Percentiles rank a stretch among this genome's conserved stretches.
These are phyloP conservation scores for Microctenopoma stevenorrisi DNA, from an alignment of 2,797 vertebrate species.

Conservation along the genomic window DNA sequence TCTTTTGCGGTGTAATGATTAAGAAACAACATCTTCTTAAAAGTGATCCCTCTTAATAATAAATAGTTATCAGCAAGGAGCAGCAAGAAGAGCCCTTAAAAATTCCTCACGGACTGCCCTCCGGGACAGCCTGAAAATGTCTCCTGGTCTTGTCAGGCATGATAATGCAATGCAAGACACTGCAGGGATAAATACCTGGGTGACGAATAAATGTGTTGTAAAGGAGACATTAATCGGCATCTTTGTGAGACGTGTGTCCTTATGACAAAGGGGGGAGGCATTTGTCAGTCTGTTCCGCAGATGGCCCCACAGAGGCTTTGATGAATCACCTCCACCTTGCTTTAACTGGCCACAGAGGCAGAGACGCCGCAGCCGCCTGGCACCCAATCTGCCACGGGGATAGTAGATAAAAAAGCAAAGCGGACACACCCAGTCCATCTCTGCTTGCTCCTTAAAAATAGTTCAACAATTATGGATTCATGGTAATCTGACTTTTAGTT, in stretches of 20 bases:
- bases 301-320: conserved; percentile 82
- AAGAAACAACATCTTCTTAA: conserved; percentile 48
- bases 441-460: conserved; percentile 5
- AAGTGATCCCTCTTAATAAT: conserved; percentile 58
- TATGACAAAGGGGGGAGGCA: conserved; percentile 87
- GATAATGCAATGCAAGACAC: conserved; percentile 74
- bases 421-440: conserved; percentile 7
- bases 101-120: conserved; percentile 59
- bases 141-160: conserved; percentile 69
- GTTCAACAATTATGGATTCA: background rate
- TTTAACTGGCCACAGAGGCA: conserved; percentile 74
- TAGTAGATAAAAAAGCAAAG: conserved; percentile 18
- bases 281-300: conserved; percentile 87
- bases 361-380: conserved; percentile 49
- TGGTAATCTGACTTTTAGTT: background rate
- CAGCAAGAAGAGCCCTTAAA: conserved; percentile 49
- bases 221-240: conserved; percentile 82
- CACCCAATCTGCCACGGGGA: conserved; percentile 43
- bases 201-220: conserved; percentile 86
- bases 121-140: conserved; percentile 64
- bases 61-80: conserved; percentile 52
- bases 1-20: conserved; percentile 41
- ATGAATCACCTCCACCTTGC: conserved; percentile 82
- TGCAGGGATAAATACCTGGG: conserved; percentile 81
- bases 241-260: conserved; percentile 85